Base-by-base conservation (phyloP, 2,888 invertebrate species). In the Drosophila suboccidentalis region DNA sequence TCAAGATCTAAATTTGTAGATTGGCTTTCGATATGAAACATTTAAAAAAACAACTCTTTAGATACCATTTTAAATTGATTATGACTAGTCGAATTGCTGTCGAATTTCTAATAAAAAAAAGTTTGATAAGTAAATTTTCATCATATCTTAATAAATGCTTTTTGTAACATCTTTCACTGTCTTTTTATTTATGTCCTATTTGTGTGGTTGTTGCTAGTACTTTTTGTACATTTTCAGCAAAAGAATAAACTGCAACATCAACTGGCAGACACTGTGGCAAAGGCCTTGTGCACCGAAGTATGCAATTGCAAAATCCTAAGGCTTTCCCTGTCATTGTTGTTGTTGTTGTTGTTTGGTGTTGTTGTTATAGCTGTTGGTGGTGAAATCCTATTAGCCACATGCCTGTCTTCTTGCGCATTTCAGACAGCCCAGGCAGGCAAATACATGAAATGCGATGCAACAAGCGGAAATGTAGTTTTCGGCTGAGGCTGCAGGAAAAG, bases 341-440 rank as follows among this genome's bases (percentile, higher is more conserved):
- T 60, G 44, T 73, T 63, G 44, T 17, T 59, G 39, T 15, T 51
- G 47, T 32, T 62, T 62, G n/a, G n/a, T n/a, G 49, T 71, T 63
- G 44, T 17, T 59, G 34, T 17, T 55, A 29, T 59, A 65, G 59
- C 22, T 58, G 64, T 32, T 69, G 64, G 66, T 71, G 59, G 74
- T 64, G 67, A 85, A 86, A 85, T 85, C 85, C 85, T 82, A 85
- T 85, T 86, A 85, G 86, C 83, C 73, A 82, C 80, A 80, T 83
- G 86, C 75, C 83, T 81, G 72, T 84, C 80, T 80, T 64, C 58
- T 72, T 68, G 64, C 71, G 63, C 77, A 67, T 73, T 76, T 85
- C 63, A 66, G 78, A 61, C 77, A 78, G 80, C 69, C 69, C 38
- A 34, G 47, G 15, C 47, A 22, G 39, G 38, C 38, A 47, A 38